These are phyloP conservation scores for Sebastes trivittatus DNA, from an alignment of 2,797 vertebrate species.

Conservation along the genomic window DNA sequence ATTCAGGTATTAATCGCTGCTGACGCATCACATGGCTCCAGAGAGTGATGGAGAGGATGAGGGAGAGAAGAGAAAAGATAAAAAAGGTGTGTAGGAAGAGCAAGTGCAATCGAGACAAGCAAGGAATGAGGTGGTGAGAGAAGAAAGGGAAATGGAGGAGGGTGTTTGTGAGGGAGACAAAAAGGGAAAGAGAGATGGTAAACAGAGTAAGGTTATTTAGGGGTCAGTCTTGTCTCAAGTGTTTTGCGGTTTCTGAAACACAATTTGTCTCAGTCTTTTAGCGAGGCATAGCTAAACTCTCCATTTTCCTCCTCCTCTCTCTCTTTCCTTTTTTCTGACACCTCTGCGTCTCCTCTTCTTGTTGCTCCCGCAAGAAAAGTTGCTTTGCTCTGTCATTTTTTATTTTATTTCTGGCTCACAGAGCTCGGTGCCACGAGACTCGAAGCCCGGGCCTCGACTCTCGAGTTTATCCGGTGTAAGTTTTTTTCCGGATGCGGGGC, in stretches of 20 bases:
- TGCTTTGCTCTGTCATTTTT: neutral
- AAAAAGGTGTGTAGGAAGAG: conserved; percentile 10
- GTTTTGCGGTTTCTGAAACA: conserved; percentile 38
- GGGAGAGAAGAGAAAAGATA: neutral
- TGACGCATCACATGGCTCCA: conserved; percentile 9
- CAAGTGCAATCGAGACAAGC: neutral
- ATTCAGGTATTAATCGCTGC: conserved; percentile 47
- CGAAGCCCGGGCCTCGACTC: conserved; percentile 4
- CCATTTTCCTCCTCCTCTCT: neutral
- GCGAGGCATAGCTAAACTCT: conserved; percentile 2
- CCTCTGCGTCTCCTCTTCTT: neutral
- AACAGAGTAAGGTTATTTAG: conserved; percentile 50
- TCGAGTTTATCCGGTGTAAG: conserved; percentile 21
- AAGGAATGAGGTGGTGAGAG: neutral
- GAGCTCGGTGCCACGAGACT: conserved; percentile 4
- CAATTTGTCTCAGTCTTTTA: conserved; percentile 17
- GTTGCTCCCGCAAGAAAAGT: conserved; percentile 3
- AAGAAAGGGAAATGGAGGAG: conserved; percentile 8
- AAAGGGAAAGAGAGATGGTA: conserved; percentile 4
- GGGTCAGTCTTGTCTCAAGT: conserved; percentile 50
- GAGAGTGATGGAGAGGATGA: conserved; percentile 11
- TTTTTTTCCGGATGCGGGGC: conserved; percentile 23
- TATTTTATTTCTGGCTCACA: conserved; percentile 19
- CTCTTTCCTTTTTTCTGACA: neutral
- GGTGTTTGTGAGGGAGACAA: neutral